Base-by-base conservation (phyloP, 2,797 vertebrate genomes). In the Carcharodon carcharias region DNA sequence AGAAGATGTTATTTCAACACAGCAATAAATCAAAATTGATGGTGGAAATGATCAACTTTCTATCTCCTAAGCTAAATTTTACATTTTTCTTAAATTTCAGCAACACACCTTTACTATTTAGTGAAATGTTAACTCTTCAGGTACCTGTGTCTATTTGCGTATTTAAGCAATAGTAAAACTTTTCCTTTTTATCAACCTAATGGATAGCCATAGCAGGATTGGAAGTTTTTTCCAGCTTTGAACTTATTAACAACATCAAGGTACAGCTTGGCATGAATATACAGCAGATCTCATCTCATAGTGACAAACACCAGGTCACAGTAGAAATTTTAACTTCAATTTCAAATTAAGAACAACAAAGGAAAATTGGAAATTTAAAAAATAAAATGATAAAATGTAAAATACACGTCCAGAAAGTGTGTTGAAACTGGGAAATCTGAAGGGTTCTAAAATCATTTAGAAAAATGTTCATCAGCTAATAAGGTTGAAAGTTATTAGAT, bases 1-100 rank as follows among this genome's bases (percentile, higher is more conserved):
- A 56, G 97, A n/a, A 95, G 95, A 96, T 85, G 73, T 73, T 95
- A 28, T 95, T 73, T 73, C 69, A 95, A 77, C 69, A 28, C 28
- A 21, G 50, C 45, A 58, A 95, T 31, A 95, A 63, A 28, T 54
- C 18, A 71, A 71, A 94, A 69, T 67, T 4, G 3, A 69, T 50
- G 5, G 16, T 92, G 14, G 89, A 63, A 92, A 65, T 61, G 31
- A 16, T 61, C 56, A 63, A 3, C 31, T 18, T 61, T n/a, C 56
- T 63, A 91, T 35, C 14, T 61, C 35, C n/a, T 91, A 58, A 21
- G 1, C 8, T 93, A 93, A 67, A 93, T 67, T n/a, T 65, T 93
- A 18, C 16, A 45, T 7, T 4, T 67, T 45, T 61, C 5, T 61
- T 12, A 67, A 67, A 26, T 93, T 92, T 67, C 63, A 45, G 63